Evolutionary conservation across 1,140 invertebrate species (phyloP), one percentile per base, ranked within the genome.

Genomic region (Drosophila pseudoobscura): DNA sequence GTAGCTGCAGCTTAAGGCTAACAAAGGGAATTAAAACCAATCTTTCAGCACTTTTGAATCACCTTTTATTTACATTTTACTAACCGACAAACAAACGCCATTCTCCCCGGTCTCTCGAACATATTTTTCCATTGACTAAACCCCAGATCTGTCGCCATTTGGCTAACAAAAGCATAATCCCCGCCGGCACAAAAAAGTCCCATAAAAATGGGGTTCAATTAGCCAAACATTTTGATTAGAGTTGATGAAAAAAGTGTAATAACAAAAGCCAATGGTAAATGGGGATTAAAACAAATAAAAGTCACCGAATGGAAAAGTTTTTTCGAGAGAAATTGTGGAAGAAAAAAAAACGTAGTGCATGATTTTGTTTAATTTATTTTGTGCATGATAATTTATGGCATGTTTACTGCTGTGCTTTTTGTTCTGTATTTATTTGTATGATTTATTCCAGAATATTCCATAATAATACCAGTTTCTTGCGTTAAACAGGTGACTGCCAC

Each of bases 401-500:
- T 69, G 66, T 69, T 69, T 69, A 15, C 49, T 35, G 9, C 31
- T 29, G 13, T 6, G 1, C 29, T 68, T 64, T 56, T 56, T 24
- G 17, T 6, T 3, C 24, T 69, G 43, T 57, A 20, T 47, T 57
- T 24, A n/a, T 11, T 68, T 69, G 29, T 35, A 35, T 57, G 26
- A 43, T 35, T 53, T 35, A 15, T 31, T 20, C 35, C 35, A 39
- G 11, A 5, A 39, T 39, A 39, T 13, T 13, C 11, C 2, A 39
- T 39, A 39, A 39, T 13, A 39, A 39, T 39, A 39, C 3, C 13
- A 13, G 5, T 1, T 39, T 13, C 35, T 13, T 39, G 4, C 4
- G 44, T 52, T 51, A 45, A 53, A 75, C 92, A 99, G 98, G 98
- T 99, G 49, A 97, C 95, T 24, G 98, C 98, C 22, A 98, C 96